Conservation (phyloP, 2,113 vertebrate genomes). For the Numenius arquata region DNA sequence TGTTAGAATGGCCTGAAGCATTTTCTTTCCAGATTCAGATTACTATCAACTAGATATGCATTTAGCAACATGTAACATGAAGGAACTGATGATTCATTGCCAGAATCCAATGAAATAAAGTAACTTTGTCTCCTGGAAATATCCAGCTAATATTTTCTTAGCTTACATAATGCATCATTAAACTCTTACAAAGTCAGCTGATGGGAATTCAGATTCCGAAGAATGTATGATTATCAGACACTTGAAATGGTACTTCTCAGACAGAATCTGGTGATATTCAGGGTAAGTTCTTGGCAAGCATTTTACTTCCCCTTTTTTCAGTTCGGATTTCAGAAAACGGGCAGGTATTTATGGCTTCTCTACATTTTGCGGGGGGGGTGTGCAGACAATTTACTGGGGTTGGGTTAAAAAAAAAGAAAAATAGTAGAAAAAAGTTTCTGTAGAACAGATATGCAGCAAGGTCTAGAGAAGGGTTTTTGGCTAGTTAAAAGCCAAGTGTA, state of each 20-base stretch:
- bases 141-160: constrained; percentile 27
- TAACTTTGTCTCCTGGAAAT: constrained; percentile 8
- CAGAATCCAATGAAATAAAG: constrained; percentile 54
- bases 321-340: not conserved
- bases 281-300: not conserved
- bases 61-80: not conserved
- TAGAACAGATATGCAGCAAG: not conserved
- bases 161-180: constrained; percentile 12
- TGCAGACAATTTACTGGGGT: not conserved
- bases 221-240: not conserved
- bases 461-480: not conserved
- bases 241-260: not conserved
- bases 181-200: constrained; percentile 3
- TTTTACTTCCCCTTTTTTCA: not conserved
- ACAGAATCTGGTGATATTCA: not conserved
- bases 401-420: not conserved
- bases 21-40: constrained; percentile 12
- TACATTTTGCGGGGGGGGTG: not conserved
- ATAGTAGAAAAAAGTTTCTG: not conserved
- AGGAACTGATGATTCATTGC: constrained; percentile 44
- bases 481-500: not conserved
- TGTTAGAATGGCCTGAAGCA: not conserved
- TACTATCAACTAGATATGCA: constrained; percentile 16
- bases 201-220: constrained; percentile 27
- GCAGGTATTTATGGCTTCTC: not conserved